Base-by-base conservation (phyloP, 2,888 invertebrate species). In the Boloria selene region DNA sequence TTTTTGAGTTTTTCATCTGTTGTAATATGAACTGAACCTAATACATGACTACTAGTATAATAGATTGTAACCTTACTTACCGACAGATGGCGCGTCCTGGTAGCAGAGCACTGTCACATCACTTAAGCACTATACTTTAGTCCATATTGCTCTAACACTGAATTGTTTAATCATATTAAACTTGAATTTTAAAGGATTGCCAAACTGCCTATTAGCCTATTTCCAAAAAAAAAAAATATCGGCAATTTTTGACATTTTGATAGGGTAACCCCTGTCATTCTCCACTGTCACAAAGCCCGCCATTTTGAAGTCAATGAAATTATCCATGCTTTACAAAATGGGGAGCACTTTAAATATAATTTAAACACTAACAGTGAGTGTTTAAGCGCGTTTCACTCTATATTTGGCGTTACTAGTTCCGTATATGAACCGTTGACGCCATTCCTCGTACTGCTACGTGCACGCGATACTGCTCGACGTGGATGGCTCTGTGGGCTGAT, bases 381-480 rank as follows among this genome's bases (percentile, higher is more conserved):
- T 75, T 74, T 76, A 79, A 65, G 76, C 74, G 64, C 84, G 82
- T 73, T 79, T 84, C 68, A 75, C 69, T 74, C 70, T 75, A 73
- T 74, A 77, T 44, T 82, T 84, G 74, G 79, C 76, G 79, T 76
- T 73, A 71, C 73, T 75, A 73, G 79, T 77, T 72, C 90, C 90
- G 77, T 82, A 91, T 68, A 90, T 89, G 84, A 89, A 91, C 79
- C 87, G 79, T 49, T 80, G 83, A 22, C 91, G 83, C 91, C 91
- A 90, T 61, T 82, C 82, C 70, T 85, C 85, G 81, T 90, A 90
- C 65, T 87, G 90, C 91, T 92, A 91, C 85, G 91, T 87, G 74
- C 89, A 88, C 1, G 84, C 90, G 55, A 91, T 88, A 64, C 79
- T 80, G 78, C 78, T 85, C 5, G 88, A 83, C 0, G 86, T 79